Evolutionary conservation across 2,888 invertebrate species (phyloP), one percentile per base, ranked within the genome.

Genomic region (Drosophila algonquin): DNA sequence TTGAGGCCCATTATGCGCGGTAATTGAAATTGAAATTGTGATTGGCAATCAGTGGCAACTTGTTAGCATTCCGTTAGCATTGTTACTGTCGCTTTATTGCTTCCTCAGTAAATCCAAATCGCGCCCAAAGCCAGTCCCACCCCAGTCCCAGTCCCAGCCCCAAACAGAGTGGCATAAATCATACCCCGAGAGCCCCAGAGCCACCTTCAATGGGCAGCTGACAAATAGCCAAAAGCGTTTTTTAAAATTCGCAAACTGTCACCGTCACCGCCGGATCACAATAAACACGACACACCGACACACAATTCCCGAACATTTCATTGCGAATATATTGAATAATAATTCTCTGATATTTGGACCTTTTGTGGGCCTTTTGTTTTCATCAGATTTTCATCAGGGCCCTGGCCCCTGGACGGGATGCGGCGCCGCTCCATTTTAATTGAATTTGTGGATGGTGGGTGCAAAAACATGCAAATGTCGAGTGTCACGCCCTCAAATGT

Each of bases 221-320:
- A 57, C 59, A 65, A 73, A 71, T 70, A 44, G 53, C 56, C 71
- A 24, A 64, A 65, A 63, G 68, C 57, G 72, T 27, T 85, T 40
- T 83, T 85, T 73, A 76, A 85, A 82, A 88, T 88, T 83, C 85
- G 75, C 73, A 69, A 83, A 78, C 81, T 77, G 85, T 88, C 87
- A 77, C 73, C 32, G 52, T 21, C 48, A 30, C 30, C 40, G 40
- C n/a, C 40, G 50, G 48, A 73, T 67, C 62, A 73, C 77, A 85
- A 85, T 74, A 77, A 79, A 76, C 78, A 75, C 76, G 76, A 73
- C n/a, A 7, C 7, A 27, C 27, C 6, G 12, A 10, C 35, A n/a
- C 68, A 55, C 78, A 80, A 78, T 75, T 82, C 75, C 73, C 75
- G 81, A 87, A 79, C 77, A 83, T 75, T 85, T 84, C 75, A 87